A percentile compares a stretch with the other conserved stretches of the same genome.
Evolutionary conservation across 2,113 vertebrate species (phyloP).

Genomic region (Lampris megalopsis): DNA sequence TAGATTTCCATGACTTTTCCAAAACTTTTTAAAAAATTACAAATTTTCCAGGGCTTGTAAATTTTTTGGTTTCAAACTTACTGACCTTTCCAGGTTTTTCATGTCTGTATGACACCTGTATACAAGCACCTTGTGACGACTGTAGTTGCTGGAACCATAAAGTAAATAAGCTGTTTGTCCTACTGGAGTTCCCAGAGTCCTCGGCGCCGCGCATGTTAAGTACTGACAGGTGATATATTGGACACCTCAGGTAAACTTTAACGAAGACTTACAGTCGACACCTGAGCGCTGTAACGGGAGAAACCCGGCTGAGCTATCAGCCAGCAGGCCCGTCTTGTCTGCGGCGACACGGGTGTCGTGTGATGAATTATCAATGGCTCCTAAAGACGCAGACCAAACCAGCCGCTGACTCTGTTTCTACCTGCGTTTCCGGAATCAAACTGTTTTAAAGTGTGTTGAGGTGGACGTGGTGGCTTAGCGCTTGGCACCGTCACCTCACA

Average conservation of each 20-base stretch:
- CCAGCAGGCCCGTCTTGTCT: constrained; percentile 35
- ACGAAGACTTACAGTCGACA: constrained; percentile 28
- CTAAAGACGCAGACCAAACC: not conserved
- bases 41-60: too few relatives aligned
- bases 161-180: not conserved
- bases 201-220: constrained; percentile 43
- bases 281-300: constrained; percentile 57
- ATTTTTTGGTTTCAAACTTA: too few relatives aligned
- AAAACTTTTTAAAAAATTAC: too few relatives aligned
- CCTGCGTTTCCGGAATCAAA: not conserved
- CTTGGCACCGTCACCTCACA: too few relatives aligned
- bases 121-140: not conserved
- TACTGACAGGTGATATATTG: constrained; percentile 53
- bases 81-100: too few relatives aligned
- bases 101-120: too few relatives aligned
- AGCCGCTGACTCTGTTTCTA: not conserved
- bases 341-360: constrained; percentile 37
- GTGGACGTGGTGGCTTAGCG: too few relatives aligned
- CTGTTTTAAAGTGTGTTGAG: too few relatives aligned
- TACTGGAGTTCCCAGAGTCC: constrained; percentile 35
- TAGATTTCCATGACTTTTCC: too few relatives aligned
- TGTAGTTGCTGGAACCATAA: too few relatives aligned
- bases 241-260: constrained; percentile 57
- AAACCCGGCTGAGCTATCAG: constrained; percentile 35
- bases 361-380: constrained; percentile 59